phyloP scores from a whole-genome alignment of 2,797 vertebrate species.

The Hippopotamyrus pictus region DNA sequence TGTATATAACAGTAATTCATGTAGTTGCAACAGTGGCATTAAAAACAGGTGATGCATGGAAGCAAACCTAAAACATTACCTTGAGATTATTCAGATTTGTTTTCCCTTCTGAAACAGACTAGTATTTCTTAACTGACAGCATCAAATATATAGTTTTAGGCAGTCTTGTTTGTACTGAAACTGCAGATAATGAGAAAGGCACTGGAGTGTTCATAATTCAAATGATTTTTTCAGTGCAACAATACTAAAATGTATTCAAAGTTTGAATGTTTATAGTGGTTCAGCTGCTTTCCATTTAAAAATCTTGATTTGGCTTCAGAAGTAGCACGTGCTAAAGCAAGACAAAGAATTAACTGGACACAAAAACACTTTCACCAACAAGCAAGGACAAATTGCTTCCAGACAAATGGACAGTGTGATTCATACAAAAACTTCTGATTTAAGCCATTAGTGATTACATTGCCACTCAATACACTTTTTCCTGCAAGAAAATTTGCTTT shows the following conservation, averaged over 20 bases:
- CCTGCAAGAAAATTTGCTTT: neutral
- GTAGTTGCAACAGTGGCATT: neutral
- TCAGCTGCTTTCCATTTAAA: constrained; percentile 7
- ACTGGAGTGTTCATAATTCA: constrained; percentile 18
- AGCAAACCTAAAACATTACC: neutral
- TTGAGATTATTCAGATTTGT: neutral
- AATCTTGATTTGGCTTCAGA: constrained; percentile 12
- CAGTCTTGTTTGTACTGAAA: constrained; percentile 8
- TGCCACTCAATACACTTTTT: neutral
- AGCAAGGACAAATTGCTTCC: neutral
- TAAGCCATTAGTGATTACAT: neutral
- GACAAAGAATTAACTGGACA: constrained; percentile 1
- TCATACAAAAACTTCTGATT: neutral
- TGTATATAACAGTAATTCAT: neutral
- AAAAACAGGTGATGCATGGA: neutral
- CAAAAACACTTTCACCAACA: neutral
- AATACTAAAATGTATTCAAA: constrained; percentile 12
- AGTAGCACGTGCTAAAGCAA: neutral
- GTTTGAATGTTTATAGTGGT: neutral
- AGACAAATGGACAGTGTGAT: neutral
- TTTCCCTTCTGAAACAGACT: neutral
- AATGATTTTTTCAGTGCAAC: constrained; percentile 18
- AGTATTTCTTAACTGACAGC: constrained; percentile 12
- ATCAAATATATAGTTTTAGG: constrained; percentile 7
- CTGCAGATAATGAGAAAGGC: constrained; percentile 18